A percentile compares a stretch with the other conserved stretches of the same genome.
phyloP scores from a whole-genome alignment of 2,888 invertebrate genomes.

The Furcula furcula region DNA sequence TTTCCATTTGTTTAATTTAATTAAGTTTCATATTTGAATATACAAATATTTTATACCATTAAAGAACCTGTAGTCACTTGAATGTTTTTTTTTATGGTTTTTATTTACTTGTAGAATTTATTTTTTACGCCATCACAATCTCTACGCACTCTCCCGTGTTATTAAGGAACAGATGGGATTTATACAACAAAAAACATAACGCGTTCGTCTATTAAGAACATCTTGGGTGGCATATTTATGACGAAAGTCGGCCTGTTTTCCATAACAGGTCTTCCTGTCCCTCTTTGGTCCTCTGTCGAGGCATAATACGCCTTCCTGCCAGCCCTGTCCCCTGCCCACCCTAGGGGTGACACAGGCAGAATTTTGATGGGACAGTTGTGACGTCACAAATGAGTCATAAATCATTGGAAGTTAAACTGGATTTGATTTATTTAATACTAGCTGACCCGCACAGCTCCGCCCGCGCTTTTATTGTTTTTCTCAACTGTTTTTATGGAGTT shows the following conservation, averaged over 20 bases:
- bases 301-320: slow-evolving; percentile 15
- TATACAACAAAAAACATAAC: slow-evolving; percentile 26
- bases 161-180: slow-evolving; percentile 18
- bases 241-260: slow-evolving; percentile 57
- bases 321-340: slow-evolving; percentile 29
- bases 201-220: slow-evolving; percentile 30
- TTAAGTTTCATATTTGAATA: no score
- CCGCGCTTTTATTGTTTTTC: no score
- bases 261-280: slow-evolving; percentile 63
- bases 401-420: slow-evolving; percentile 12
- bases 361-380: slow-evolving; percentile 64
- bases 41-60: no score
- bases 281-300: slow-evolving; percentile 31
- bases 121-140: slow-evolving; percentile 19
- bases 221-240: slow-evolving; percentile 62
- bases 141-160: slow-evolving; percentile 13
- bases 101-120: no score
- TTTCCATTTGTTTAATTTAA: no score
- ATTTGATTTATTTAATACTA: no score
- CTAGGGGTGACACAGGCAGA: slow-evolving; percentile 55
- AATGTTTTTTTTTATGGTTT: not conserved
- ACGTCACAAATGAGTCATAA: slow-evolving; percentile 36
- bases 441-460: no score
- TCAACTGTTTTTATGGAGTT: no score
- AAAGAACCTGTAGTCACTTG: not conserved